Evolutionary conservation across 1,140 invertebrate species (phyloP).

Genomic region (Alviniconcha marisindica): DNA sequence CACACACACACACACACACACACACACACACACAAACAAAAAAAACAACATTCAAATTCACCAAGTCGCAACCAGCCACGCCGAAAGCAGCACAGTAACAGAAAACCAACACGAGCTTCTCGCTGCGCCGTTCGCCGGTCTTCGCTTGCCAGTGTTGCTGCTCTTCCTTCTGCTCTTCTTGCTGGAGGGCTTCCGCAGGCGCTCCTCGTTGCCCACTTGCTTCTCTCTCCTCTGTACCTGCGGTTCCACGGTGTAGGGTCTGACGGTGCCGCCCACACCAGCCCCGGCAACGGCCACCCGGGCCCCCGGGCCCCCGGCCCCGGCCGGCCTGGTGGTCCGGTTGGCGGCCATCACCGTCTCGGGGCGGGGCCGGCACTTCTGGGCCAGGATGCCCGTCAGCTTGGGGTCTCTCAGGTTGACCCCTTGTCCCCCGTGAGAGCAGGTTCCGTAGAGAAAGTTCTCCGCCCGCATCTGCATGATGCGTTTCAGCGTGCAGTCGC

Average conservation of each 20-base stretch:
- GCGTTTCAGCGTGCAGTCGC: conserved; percentile 29
- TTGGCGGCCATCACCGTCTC: conserved; percentile 14
- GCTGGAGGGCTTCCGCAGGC: not conserved
- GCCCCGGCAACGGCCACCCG: not conserved
- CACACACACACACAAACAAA: not conserved
- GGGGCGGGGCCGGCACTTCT: conserved; percentile 15
- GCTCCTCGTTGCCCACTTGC: not conserved
- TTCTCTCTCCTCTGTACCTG: conserved; percentile 8
- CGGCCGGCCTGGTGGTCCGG: not conserved
- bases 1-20: conserved; percentile 18
- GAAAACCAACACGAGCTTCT: not conserved
- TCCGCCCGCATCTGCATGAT: not conserved
- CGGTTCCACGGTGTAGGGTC: conserved; percentile 5
- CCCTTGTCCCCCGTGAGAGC: conserved; percentile 30
- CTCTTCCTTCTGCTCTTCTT: conserved; percentile 8
- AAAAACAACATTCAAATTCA: not conserved
- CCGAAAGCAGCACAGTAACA: not conserved
- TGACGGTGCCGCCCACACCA: not conserved
- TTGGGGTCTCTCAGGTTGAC: conserved; percentile 32
- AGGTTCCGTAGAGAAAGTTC: conserved; percentile 32
- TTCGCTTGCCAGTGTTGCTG: not conserved
- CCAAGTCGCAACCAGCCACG: not conserved
- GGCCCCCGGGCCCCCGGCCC: no score
- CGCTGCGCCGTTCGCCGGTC: not conserved
- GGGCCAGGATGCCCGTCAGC: conserved; percentile 1